phyloP scores from a whole-genome alignment of 2,113 vertebrate genomes.

The Sisor rabdophorus region DNA sequence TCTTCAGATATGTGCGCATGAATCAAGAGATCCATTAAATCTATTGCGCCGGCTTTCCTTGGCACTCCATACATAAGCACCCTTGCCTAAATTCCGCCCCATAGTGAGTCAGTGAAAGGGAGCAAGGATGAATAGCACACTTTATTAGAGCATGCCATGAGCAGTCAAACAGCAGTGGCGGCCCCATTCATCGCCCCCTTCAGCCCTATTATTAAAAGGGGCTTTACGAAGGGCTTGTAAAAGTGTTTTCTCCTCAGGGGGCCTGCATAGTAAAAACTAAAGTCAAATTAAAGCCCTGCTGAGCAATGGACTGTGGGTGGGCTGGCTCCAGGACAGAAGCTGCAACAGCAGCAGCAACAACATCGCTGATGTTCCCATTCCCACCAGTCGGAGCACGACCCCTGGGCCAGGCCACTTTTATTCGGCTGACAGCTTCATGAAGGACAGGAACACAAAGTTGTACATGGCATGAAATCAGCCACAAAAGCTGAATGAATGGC shows the following conservation, averaged over 20 bases:
- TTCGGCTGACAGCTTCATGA: slow-evolving; percentile 89
- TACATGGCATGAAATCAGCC: slow-evolving; percentile 88
- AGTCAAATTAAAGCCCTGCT: slow-evolving; percentile 57
- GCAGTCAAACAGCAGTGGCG: slow-evolving; percentile 60
- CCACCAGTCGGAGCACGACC: slow-evolving; percentile 83
- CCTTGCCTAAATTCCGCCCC: slow-evolving; percentile 51
- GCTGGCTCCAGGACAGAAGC: slow-evolving; percentile 61
- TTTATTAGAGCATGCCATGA: slow-evolving; percentile 66
- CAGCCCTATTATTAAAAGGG: slow-evolving; percentile 60
- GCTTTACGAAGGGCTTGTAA: slow-evolving; percentile 57
- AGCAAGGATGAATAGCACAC: slow-evolving; percentile 61
- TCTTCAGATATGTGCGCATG: slow-evolving; percentile 55
- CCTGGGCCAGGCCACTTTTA: slow-evolving; percentile 78
- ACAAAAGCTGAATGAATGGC: slow-evolving; percentile 82
- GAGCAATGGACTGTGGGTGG: slow-evolving; percentile 75
- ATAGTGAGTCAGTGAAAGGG: slow-evolving; percentile 57
- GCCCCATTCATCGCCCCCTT: slow-evolving; percentile 55
- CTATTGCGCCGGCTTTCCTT: slow-evolving; percentile 50
- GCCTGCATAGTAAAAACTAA: slow-evolving; percentile 61
- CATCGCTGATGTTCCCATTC: slow-evolving; percentile 75
- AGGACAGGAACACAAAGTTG: slow-evolving; percentile 79
- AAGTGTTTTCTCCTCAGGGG: slow-evolving; percentile 58
- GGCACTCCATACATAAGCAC: slow-evolving; percentile 58
- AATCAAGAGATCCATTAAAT: slow-evolving; percentile 63
- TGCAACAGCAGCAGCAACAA: slow-evolving; percentile 56